Conservation (phyloP, 2,888 invertebrate genomes). For the Mystacides longicornis region DNA sequence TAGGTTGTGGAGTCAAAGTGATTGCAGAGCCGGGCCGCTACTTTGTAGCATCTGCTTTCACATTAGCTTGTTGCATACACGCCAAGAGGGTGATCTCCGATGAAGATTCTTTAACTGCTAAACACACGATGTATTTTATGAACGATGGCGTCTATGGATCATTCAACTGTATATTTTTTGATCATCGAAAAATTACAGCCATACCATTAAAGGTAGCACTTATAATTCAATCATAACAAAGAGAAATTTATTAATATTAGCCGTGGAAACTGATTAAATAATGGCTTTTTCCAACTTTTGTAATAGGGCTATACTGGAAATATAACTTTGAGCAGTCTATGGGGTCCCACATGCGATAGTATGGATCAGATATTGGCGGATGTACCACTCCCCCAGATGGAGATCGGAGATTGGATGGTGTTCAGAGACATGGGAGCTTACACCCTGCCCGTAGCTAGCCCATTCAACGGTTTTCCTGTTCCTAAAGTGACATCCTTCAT, state of each 20-base stretch:
- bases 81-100: conserved; percentile 51
- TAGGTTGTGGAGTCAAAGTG: conserved; percentile 58
- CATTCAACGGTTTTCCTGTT: conserved; percentile 89
- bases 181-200: conserved; percentile 76
- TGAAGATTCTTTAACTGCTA: conserved; percentile 21
- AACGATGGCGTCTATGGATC: conserved; percentile 99
- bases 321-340: conserved; percentile 60
- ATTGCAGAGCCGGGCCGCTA: conserved; percentile 96
- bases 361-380: conserved; percentile 70
- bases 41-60: conserved; percentile 92
- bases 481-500: conserved; percentile 65
- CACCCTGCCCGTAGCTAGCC: conserved; percentile 83
- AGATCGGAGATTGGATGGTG: conserved; percentile 72
- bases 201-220: conserved; percentile 55
- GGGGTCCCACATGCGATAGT: conserved; percentile 96
- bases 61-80: conserved; percentile 81
- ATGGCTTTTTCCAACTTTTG: no score
- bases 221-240: background rate
- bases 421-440: conserved; percentile 99
- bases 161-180: conserved; percentile 94
- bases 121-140: conserved; percentile 86
- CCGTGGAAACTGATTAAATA: background rate
- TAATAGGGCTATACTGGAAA: conserved; percentile 31
- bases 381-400: conserved; percentile 57
- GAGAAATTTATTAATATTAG: background rate